Evolutionary conservation across 2,888 invertebrate genomes (phyloP), one percentile per base, ranked within the genome.

Genomic region (Pandemis cinnamomeana): DNA sequence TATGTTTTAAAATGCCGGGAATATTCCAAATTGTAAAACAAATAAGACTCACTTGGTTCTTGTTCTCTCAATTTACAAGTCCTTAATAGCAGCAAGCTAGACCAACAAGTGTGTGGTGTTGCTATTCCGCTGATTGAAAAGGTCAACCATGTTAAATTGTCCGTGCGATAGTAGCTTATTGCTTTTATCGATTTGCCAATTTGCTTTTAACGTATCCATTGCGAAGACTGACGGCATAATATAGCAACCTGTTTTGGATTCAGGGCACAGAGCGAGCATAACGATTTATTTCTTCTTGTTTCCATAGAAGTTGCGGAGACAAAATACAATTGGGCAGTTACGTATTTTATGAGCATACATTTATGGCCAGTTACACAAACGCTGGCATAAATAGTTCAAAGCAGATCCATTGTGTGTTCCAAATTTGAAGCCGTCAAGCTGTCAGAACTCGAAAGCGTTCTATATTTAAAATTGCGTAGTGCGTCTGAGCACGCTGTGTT

Each of bases 381-480:
- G 48, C 41, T 66, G 61, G 61, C 66, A 53, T 71, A 67, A 60
- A 62, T 75, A 53, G 71, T 58, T 41, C 71, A 75, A 71, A 53
- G 27, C 60, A 27, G 69, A 36, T 61, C 58, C 71, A 75, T 63
- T 75, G 75, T 75, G 62, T 77, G 78, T 84, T 86, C 86, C 86
- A 87, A 83, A 80, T 85, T 85, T 81, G 80, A 83, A 85, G 80
- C 80, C 78, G 78, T 78, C 81, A 82, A 83, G 82, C 81, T 86
- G 87, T 84, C 85, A 87, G 83, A 82, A 80, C 77, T 77, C 77
- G 76, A 78, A 74, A 77, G 76, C 79, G 83, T 84, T 88, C 88
- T 89, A 89, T 84, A 86, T 86, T 88, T 89, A 86, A 88, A 87
- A 84, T 79, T 76, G 84, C 82, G 86, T 85, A 84, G 80, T 80